phyloP scores from a whole-genome alignment of 2,797 vertebrate genomes.

The Rousettus madagascariensis region DNA sequence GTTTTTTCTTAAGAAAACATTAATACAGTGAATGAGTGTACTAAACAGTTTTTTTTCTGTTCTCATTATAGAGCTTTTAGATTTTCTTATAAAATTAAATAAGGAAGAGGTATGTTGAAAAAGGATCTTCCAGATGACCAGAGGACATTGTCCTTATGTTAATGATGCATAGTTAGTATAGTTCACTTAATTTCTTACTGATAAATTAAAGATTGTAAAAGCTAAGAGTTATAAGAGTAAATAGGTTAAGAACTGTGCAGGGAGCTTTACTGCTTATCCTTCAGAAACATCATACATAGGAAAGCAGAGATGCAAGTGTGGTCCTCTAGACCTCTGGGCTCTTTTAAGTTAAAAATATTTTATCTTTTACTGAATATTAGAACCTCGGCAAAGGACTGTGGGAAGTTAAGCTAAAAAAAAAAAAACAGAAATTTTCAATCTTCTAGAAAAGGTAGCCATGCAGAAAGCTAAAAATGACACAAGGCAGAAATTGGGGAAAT shows the following conservation, averaged over 20 bases:
- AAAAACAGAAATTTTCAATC: neutral
- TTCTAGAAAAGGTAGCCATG: neutral
- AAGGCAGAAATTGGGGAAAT: neutral
- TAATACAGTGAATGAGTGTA: neutral
- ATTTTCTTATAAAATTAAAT: conserved; percentile 13
- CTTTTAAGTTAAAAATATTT: neutral
- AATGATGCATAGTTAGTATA: neutral
- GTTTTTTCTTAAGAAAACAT: neutral
- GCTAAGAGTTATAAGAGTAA: neutral
- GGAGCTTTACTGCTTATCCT: too few species aligned
- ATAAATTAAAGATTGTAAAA: neutral
- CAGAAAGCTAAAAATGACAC: neutral
- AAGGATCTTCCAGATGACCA: neutral
- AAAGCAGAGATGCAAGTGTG: neutral
- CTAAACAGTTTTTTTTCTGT: neutral
- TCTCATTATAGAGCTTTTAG: neutral
- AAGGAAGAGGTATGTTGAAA: neutral
- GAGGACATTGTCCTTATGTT: neutral
- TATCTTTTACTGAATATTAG: neutral
- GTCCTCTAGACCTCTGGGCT: neutral
- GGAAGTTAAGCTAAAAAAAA: neutral
- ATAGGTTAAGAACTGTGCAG: neutral
- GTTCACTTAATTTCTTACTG: neutral
- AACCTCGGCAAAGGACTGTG: neutral
- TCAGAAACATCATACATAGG: neutral